These are phyloP conservation scores for Mellilla xanthometata DNA, from an alignment of 2,888 invertebrate genomes.

Conservation along the genomic window DNA sequence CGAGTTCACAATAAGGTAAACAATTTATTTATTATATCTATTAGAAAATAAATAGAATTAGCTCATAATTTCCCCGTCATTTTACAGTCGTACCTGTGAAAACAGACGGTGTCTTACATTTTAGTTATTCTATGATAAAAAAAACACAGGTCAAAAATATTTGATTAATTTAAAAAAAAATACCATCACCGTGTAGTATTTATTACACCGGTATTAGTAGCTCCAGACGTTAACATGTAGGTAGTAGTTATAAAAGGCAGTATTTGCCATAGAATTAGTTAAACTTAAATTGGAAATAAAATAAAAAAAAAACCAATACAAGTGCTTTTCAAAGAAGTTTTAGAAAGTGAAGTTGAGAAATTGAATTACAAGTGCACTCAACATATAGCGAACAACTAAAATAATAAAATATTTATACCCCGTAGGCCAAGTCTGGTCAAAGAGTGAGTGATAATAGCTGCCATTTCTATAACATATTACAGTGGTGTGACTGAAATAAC, in stretches of 20 bases:
- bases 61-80: constrained; percentile 62
- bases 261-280: constrained; percentile 52
- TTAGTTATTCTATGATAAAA: constrained; percentile 33
- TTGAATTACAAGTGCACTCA: constrained; percentile 27
- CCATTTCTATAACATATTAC: too few relatives aligned
- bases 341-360: constrained; percentile 35
- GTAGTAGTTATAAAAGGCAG: too few relatives aligned
- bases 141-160: constrained; percentile 10
- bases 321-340: constrained; percentile 38
- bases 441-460: too few relatives aligned
- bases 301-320: constrained; percentile 34
- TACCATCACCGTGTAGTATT: constrained; percentile 20
- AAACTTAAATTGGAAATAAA: constrained; percentile 31
- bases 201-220: constrained; percentile 8
- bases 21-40: constrained; percentile 36
- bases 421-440: too few relatives aligned
- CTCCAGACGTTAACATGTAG: too few relatives aligned
- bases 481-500: too few relatives aligned
- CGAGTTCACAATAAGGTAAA: constrained; percentile 30
- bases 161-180: neutral
- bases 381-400: too few relatives aligned
- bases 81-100: constrained; percentile 76
- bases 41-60: constrained; percentile 52
- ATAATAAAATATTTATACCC: too few relatives aligned
- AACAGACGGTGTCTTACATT: constrained; percentile 54